Percentiles rank a stretch among this genome's conserved stretches.
Conservation (phyloP, 2,888 invertebrate species). For the Drosophila subquinaria region DNA sequence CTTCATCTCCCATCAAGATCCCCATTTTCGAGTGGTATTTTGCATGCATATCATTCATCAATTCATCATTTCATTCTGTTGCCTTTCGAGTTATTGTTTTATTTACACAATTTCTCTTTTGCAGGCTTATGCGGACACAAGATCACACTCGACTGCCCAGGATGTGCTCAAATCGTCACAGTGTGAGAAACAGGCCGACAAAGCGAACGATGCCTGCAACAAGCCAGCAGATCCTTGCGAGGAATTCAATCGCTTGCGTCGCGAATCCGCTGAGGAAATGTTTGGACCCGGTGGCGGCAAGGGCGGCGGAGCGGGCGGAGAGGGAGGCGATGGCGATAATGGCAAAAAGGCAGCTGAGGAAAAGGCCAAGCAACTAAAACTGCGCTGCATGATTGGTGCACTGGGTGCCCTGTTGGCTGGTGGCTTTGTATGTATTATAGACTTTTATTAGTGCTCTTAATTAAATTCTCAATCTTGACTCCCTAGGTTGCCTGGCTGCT, state of each 20-base stretch:
- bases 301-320: conserved; percentile 13
- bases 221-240: conserved; percentile 49
- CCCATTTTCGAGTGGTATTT: conserved; percentile 54
- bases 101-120: not conserved
- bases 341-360: conserved; percentile 34
- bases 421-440: conserved; percentile 67
- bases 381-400: conserved; percentile 56
- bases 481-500: conserved; percentile 65
- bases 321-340: not conserved
- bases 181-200: conserved; percentile 32
- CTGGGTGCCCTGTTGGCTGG: conserved; percentile 78
- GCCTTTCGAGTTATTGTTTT: not conserved
- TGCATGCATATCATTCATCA: conserved; percentile 4
- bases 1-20: conserved; percentile 33
- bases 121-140: conserved; percentile 46
- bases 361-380: conserved; percentile 28
- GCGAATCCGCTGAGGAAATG: conserved; percentile 19
- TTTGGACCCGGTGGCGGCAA: conserved; percentile 13
- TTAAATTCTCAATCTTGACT: not conserved
- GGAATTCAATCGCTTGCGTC: conserved; percentile 55
- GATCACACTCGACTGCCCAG: conserved; percentile 51
- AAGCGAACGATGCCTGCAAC: conserved; percentile 24
- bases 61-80: not conserved
- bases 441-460: too few species aligned
- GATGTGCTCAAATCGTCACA: conserved; percentile 68